Evolutionary conservation across 2,888 invertebrate species (phyloP).

Genomic region (Ephialtes manifestator): DNA sequence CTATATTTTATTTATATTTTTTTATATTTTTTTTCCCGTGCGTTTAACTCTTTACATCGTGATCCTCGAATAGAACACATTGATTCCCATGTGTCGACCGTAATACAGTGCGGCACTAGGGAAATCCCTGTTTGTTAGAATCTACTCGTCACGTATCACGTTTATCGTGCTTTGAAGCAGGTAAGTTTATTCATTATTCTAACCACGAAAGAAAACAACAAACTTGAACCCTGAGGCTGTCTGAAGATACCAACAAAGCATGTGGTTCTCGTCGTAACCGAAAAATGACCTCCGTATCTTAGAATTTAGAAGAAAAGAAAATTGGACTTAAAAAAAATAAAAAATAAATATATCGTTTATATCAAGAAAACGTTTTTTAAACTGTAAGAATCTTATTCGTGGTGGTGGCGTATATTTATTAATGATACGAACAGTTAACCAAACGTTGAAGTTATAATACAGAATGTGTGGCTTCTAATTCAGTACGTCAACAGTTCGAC

Average conservation of each 20-base stretch:
- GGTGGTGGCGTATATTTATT: no score
- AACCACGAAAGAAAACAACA: slow-evolving; percentile 16
- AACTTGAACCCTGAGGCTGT: slow-evolving; percentile 10
- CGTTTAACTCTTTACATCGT: background rate
- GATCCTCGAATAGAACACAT: background rate
- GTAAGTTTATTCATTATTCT: slow-evolving; percentile 1
- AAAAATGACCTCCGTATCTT: background rate
- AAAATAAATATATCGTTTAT: no score
- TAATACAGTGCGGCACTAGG: background rate
- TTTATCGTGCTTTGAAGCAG: slow-evolving; percentile 29
- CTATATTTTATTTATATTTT: no score
- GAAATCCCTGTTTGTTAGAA: slow-evolving; percentile 39
- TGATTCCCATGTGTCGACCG: background rate
- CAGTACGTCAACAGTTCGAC: no score
- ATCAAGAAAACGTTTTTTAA: background rate
- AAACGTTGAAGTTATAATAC: no score
- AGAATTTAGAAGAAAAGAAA: background rate
- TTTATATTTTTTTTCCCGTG: background rate
- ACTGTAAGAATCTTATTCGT: no score
- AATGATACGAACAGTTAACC: no score
- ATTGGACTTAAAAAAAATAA: no score
- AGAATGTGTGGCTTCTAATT: no score
- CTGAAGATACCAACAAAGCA: background rate
- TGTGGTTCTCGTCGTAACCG: background rate
- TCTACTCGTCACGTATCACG: slow-evolving; percentile 35